phyloP scores from a whole-genome alignment of 2,113 vertebrate species.

The Gambusia holbrooki region DNA sequence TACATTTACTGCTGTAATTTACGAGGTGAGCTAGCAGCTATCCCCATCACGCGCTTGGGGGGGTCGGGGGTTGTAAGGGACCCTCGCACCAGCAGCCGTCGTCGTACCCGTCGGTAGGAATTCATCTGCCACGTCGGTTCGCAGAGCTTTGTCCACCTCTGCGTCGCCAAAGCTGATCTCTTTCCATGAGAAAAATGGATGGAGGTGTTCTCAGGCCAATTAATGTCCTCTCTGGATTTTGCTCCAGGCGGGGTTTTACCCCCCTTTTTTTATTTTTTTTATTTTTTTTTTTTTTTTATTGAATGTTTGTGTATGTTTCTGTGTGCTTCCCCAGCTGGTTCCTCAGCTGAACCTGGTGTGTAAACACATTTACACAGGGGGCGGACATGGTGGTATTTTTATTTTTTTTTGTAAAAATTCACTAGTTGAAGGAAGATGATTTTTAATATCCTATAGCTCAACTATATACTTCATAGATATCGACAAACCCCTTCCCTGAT shows the following conservation, averaged over 20 bases:
- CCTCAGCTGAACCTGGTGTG: conserved; percentile 6
- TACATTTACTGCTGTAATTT: conserved; percentile 74
- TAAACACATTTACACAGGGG: conserved; percentile 21
- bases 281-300: conserved; percentile 8
- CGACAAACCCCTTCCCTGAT: too few relatives aligned
- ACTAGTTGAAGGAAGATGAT: conserved; percentile 35
- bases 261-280: background rate
- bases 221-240: conserved; percentile 65
- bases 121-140: conserved; percentile 5
- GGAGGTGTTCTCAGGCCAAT: conserved; percentile 74
- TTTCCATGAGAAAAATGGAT: conserved; percentile 61
- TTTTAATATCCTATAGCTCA: conserved; percentile 51
- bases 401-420: conserved; percentile 26
- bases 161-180: conserved; percentile 56
- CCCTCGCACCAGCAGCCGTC: conserved; percentile 12
- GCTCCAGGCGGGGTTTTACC: conserved; percentile 47
- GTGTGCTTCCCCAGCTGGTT: conserved; percentile 10
- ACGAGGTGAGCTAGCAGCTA: conserved; percentile 56
- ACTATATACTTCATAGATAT: too few relatives aligned
- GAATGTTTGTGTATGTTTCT: conserved; percentile 11
- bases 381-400: background rate
- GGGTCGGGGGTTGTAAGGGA: conserved; percentile 5
- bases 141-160: conserved; percentile 57
- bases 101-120: conserved; percentile 52
- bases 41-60: background rate